Conservation (phyloP, 2,888 invertebrate genomes). For the Xestia c-nigrum region DNA sequence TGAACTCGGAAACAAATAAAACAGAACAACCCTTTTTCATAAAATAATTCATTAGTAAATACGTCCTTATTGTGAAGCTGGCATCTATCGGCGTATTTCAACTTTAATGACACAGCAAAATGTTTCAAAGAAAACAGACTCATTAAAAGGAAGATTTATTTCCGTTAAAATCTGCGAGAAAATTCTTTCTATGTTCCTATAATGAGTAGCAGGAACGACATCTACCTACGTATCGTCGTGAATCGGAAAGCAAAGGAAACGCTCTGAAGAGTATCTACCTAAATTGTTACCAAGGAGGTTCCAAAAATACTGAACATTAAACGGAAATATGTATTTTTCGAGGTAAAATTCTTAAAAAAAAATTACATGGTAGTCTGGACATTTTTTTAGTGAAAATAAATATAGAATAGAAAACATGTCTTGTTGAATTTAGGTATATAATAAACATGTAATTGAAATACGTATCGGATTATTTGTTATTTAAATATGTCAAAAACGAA, state of each 20-base stretch:
- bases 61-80: constrained; percentile 41
- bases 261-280: constrained; percentile 31
- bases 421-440: neutral
- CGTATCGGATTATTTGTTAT: neutral
- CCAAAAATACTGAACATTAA: constrained; percentile 12
- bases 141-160: constrained; percentile 57
- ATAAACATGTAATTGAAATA: constrained; percentile 9
- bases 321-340: constrained; percentile 9
- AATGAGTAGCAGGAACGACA: constrained; percentile 52
- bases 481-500: neutral
- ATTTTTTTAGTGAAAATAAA: neutral
- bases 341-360: neutral
- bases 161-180: constrained; percentile 48
- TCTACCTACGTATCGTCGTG: constrained; percentile 55
- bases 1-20: constrained; percentile 12
- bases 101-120: constrained; percentile 59
- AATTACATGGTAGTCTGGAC: neutral
- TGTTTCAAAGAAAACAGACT: constrained; percentile 42
- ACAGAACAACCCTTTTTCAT: constrained; percentile 30
- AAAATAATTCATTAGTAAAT: constrained; percentile 51
- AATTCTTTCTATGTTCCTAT: constrained; percentile 45
- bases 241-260: constrained; percentile 57
- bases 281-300: constrained; percentile 37
- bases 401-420: neutral
- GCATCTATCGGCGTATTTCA: constrained; percentile 47